Evolutionary conservation across 2,888 invertebrate species (phyloP).

Genomic region (Oligia latruncula): DNA sequence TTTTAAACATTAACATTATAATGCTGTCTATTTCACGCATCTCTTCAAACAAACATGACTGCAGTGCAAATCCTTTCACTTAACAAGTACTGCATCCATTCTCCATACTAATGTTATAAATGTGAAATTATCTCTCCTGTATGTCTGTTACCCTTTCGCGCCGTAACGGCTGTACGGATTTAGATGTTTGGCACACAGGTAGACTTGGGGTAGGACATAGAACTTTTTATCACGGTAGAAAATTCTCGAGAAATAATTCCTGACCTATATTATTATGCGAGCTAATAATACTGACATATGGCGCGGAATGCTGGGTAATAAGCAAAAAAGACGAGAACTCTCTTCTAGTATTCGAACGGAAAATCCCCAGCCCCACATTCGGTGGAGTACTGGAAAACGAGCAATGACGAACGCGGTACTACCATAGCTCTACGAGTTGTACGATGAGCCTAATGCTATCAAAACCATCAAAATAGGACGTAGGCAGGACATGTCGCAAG

Average conservation of each 20-base stretch:
- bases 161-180: not conserved
- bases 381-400: not conserved
- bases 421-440: not conserved
- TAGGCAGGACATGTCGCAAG: too few species aligned
- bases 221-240: not conserved
- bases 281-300: too few species aligned
- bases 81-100: not conserved
- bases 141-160: not conserved
- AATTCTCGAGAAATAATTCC: too few species aligned
- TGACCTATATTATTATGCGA: too few species aligned
- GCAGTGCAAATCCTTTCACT: conserved; percentile 15
- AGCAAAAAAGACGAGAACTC: not conserved
- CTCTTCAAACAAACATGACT: conserved; percentile 27
- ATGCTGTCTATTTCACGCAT: conserved; percentile 12
- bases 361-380: not conserved
- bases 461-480: too few species aligned
- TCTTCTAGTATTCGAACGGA: not conserved
- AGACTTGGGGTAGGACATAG: not conserved
- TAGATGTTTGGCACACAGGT: not conserved
- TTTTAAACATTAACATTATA: conserved; percentile 15
- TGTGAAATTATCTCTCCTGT: not conserved
- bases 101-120: not conserved
- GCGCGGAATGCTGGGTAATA: not conserved
- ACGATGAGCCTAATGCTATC: not conserved
- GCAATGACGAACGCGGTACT: not conserved